Conservation (phyloP, 2,888 invertebrate genomes). For the Glyphotaelius pellucidus region DNA sequence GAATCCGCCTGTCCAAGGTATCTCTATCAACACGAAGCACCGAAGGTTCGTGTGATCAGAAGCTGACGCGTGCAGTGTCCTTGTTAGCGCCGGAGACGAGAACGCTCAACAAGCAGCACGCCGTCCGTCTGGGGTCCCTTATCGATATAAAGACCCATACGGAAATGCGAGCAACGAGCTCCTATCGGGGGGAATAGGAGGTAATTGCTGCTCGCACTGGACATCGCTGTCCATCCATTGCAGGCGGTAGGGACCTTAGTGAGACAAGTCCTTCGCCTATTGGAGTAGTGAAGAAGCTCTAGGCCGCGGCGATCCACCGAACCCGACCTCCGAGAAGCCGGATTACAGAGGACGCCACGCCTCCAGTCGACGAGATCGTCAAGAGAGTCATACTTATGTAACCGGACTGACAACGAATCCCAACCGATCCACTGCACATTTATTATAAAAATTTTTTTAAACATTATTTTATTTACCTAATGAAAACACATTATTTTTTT, state of each 20-base stretch:
- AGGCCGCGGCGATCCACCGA: constrained; percentile 93
- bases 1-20: too few relatives aligned
- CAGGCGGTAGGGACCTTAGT: neutral
- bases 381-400: neutral
- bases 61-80: too few relatives aligned
- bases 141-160: neutral
- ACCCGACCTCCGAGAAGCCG: constrained; percentile 96
- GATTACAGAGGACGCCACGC: constrained; percentile 99
- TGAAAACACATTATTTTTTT: too few relatives aligned
- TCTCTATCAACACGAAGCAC: too few relatives aligned
- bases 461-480: neutral
- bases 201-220: neutral
- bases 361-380: constrained; percentile 82
- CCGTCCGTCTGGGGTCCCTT: neutral
- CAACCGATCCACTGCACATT: neutral
- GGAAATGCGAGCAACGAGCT: neutral
- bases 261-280: too few relatives aligned
- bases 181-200: too few relatives aligned
- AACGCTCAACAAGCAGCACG: neutral
- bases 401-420: neutral
- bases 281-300: neutral
- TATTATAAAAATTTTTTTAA: neutral
- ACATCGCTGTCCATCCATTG: neutral
- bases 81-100: too few relatives aligned
- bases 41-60: too few relatives aligned